Evolutionary conservation across 1,140 invertebrate species (phyloP).

Genomic region (Apis dorsata): DNA sequence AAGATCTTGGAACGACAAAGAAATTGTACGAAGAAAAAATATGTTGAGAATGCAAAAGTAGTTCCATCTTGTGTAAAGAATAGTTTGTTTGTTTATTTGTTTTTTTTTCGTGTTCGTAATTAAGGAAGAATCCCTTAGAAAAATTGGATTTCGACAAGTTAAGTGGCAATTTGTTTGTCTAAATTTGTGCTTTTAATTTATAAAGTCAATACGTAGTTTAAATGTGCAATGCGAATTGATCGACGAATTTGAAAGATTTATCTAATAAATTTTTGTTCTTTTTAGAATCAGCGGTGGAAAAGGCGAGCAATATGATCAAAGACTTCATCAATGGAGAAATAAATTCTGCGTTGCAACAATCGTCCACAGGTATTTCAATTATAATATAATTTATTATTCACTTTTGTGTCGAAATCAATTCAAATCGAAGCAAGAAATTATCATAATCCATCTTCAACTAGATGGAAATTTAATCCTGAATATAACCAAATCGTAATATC

Average conservation of each 20-base stretch:
- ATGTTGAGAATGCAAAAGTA: neutral
- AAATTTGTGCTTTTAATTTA: neutral
- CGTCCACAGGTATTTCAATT: constrained; percentile 31
- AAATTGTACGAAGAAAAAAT: neutral
- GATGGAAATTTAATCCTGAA: no score
- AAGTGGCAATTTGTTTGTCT: neutral
- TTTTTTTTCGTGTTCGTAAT: neutral
- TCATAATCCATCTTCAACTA: no score
- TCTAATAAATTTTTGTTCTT: neutral
- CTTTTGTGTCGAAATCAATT: neutral
- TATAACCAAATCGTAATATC: no score
- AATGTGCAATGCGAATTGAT: neutral
- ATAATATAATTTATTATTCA: neutral
- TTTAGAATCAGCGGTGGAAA: neutral
- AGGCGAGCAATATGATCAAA: neutral
- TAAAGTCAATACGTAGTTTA: neutral
- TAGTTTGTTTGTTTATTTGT: neutral
- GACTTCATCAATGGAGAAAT: constrained; percentile 42
- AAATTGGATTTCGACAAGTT: neutral
- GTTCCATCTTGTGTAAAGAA: neutral
- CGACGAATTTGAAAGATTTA: neutral
- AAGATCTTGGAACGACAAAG: no score
- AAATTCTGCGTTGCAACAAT: neutral
- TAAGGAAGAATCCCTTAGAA: constrained; percentile 3
- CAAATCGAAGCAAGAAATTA: no score